A percentile compares a stretch with the other conserved stretches of the same genome.
phyloP scores from a whole-genome alignment of 2,888 invertebrate species.

The Ectobius pallidus region DNA sequence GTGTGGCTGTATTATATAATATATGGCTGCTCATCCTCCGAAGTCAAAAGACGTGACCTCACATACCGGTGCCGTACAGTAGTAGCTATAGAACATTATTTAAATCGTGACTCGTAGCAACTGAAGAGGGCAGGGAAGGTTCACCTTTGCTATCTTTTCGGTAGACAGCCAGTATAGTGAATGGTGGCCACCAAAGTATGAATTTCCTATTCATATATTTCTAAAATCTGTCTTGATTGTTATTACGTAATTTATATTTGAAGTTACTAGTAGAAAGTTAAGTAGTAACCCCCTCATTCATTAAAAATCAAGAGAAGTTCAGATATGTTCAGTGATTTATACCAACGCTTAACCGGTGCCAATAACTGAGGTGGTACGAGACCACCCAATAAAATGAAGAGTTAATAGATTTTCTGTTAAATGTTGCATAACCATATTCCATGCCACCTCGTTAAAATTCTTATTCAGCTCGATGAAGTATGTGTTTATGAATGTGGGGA shows the following conservation, averaged over 20 bases:
- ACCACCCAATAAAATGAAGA: background rate
- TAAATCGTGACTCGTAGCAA: constrained; percentile 4
- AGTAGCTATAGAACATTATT: background rate
- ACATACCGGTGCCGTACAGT: background rate
- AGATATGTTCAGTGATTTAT: background rate
- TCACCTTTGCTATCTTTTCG: background rate
- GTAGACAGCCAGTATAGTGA: background rate
- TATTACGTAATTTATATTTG: background rate
- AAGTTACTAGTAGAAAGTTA: constrained; percentile 8
- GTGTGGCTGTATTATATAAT: background rate
- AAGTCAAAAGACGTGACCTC: background rate
- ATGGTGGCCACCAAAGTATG: background rate
- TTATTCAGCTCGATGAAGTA: too few relatives aligned
- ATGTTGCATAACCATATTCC: background rate
- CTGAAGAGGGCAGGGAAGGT: background rate
- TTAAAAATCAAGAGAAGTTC: background rate
- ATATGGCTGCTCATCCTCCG: background rate
- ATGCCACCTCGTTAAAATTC: background rate
- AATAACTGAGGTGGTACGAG: background rate
- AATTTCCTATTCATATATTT: background rate
- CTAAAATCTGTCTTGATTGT: background rate
- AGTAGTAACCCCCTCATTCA: background rate
- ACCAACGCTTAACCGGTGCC: background rate
- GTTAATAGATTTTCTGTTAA: constrained; percentile 7
- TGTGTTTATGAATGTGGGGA: too few relatives aligned